These are phyloP conservation scores for Ischnus inquisitorius DNA, from an alignment of 2,888 invertebrate species.

Conservation along the genomic window DNA sequence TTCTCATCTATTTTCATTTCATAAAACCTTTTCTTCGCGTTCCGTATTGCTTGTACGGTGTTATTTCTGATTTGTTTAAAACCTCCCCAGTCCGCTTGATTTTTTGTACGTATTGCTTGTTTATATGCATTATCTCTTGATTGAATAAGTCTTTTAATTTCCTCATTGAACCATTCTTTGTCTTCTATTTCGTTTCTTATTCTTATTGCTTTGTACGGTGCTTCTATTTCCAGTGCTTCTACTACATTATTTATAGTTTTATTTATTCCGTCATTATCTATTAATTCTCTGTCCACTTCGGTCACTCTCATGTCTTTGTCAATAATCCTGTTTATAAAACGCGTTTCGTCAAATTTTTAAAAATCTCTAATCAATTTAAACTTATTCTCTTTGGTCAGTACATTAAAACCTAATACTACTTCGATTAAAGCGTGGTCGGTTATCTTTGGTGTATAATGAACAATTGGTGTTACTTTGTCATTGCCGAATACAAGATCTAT, in stretches of 20 bases:
- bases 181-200: not conserved
- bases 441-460: conserved; percentile 23
- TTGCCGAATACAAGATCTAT: conserved; percentile 18
- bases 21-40: conserved; percentile 12
- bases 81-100: not conserved
- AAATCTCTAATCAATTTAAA: conserved; percentile 1
- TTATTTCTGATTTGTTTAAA: conserved; percentile 21
- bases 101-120: not conserved
- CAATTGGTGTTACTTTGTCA: not conserved
- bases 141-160: conserved; percentile 13
- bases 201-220: conserved; percentile 3
- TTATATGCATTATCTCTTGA: conserved; percentile 18
- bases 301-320: not conserved
- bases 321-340: not conserved
- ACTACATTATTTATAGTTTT: not conserved
- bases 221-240: conserved; percentile 10
- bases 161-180: conserved; percentile 32
- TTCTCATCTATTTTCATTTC: conserved; percentile 38
- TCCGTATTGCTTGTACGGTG: conserved; percentile 7
- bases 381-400: not conserved
- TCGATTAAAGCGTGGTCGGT: conserved; percentile 14
- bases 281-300: not conserved
- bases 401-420: not conserved
- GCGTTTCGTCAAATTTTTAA: conserved; percentile 4
- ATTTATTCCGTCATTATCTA: conserved; percentile 9